These are phyloP conservation scores for Geotrypetes seraphini DNA, from an alignment of 2,797 vertebrate genomes.

Conservation along the genomic window DNA sequence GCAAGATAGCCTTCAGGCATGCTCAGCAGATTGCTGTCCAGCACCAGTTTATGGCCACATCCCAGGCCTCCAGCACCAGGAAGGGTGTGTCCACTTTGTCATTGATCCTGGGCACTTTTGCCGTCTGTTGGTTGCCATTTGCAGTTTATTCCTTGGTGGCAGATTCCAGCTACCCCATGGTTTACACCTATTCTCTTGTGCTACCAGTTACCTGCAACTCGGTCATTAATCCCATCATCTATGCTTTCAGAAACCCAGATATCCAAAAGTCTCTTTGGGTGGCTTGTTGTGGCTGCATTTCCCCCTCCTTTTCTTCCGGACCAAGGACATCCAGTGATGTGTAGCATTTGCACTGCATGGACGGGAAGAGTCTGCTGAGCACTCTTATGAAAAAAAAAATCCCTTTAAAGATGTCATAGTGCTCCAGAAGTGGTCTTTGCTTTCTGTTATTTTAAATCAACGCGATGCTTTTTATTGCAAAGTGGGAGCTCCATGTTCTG, in stretches of 20 bases:
- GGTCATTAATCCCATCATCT: constrained; percentile 81
- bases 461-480: too few species aligned
- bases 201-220: constrained; percentile 79
- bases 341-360: too few species aligned
- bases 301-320: constrained; percentile 65
- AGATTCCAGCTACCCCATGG: constrained; percentile 70
- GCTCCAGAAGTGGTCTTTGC: too few species aligned
- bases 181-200: constrained; percentile 77
- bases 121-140: constrained; percentile 81
- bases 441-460: too few species aligned
- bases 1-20: constrained; percentile 79
- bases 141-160: constrained; percentile 81
- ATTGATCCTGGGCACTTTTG: constrained; percentile 77
- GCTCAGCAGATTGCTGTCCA: constrained; percentile 89
- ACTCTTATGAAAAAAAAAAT: too few species aligned
- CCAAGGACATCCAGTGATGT: constrained; percentile 84
- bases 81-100: constrained; percentile 83
- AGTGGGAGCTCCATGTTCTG: too few species aligned
- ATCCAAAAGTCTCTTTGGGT: constrained; percentile 84
- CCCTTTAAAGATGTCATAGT: too few species aligned
- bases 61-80: constrained; percentile 59
- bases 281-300: constrained; percentile 76
- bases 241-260: constrained; percentile 83
- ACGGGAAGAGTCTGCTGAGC: too few species aligned
- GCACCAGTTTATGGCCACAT: constrained; percentile 76